Base-by-base conservation (phyloP, 1,140 invertebrate genomes). In the Solenopsis invicta region DNA sequence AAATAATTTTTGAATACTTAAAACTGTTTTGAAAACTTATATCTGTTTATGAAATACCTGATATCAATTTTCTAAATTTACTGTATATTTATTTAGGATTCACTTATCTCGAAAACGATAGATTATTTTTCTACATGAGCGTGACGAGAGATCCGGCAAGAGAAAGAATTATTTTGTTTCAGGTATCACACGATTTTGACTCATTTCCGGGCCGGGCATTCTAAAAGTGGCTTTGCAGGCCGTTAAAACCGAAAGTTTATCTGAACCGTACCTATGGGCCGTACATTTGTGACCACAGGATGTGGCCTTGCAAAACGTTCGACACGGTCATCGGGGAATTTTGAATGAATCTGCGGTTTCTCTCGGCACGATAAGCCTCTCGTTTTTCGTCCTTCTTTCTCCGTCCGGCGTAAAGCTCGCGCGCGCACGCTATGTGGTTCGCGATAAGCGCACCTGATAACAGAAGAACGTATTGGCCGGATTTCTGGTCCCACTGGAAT, bases 401-500 rank as follows among this genome's bases (percentile, higher is more conserved):
- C 13, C 62, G 52, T 62, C 76, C 69, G 34, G 50, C 41, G 41
- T 48, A 84, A 74, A 82, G 41, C 54, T 74, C 67, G 54, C 54
- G 41, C 37, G 34, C 78, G 37, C 52, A 18, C 24, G 48, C 16
- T 56, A 56, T 86, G 72, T 37, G 64, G 85, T 54, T 45, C 24
- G 21, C 61, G 86, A 88, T 89, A 89, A 89, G 87, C 87, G 48
- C 21, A 34, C 13, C 50, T 61, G 88, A 89, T 89, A 89, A 37
- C 50, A 50, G 13, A 71, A 85, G 78, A 89, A 89, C 82, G 54
- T 75, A 56, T 69, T 85, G 78, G 67, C 54, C 88, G 88, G 78
- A 89, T 84, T 84, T 89, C 78, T 88, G 54, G 87, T 77, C 64
- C 71, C 71, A 54, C 62, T 89, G 87, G 80, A 88, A 88, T 76